A percentile compares a stretch with the other conserved stretches of the same genome.
These are phyloP conservation scores for Orchestia grillus DNA, from an alignment of 1,140 invertebrate species.

Conservation along the genomic window DNA sequence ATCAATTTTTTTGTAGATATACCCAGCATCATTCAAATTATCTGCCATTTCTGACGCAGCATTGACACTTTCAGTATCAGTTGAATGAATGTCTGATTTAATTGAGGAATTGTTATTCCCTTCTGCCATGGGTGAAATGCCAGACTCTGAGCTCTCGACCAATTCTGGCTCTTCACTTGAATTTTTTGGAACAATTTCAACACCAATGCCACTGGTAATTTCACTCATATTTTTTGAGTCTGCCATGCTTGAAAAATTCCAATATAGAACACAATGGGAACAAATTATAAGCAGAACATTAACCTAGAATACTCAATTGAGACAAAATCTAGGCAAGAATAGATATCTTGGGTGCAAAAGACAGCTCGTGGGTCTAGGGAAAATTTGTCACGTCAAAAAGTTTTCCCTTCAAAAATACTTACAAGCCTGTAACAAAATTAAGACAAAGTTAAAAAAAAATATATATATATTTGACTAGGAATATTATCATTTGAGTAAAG, in stretches of 20 bases:
- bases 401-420: neutral
- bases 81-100: neutral
- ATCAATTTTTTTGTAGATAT: constrained; percentile 61
- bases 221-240: neutral
- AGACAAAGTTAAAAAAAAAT: neutral
- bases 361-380: neutral
- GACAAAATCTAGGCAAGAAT: neutral
- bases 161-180: neutral
- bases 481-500: too few species aligned
- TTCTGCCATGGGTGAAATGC: neutral
- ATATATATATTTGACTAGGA: neutral
- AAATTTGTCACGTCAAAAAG: neutral
- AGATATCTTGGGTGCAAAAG: neutral
- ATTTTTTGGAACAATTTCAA: neutral
- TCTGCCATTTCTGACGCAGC: neutral
- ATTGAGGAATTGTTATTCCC: neutral
- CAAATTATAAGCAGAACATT: too few species aligned
- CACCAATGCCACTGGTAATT: neutral
- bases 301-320: neutral
- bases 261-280: neutral
- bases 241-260: neutral
- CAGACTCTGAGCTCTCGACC: neutral
- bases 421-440: neutral
- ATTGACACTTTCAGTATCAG: neutral
- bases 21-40: neutral